Percentiles rank a stretch among this genome's conserved stretches.
Conservation (phyloP, 2,888 invertebrate species). For the Dysmachus trigonus region DNA sequence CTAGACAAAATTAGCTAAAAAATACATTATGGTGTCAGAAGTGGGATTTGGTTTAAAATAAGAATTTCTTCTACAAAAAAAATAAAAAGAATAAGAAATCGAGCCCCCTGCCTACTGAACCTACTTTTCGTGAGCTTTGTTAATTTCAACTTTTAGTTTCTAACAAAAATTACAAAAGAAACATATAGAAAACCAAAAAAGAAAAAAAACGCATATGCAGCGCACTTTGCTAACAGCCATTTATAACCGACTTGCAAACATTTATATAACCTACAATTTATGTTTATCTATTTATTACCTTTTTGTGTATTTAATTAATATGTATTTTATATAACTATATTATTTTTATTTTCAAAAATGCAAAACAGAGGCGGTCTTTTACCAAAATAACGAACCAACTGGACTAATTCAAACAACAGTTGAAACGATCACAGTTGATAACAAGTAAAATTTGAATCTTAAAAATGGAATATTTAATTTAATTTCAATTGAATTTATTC, state of each 20-base stretch:
- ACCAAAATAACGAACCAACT: conserved; percentile 69
- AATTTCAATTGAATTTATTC: neutral
- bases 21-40: neutral
- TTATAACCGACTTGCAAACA: no score
- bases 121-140: no score
- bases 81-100: no score
- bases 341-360: conserved; percentile 40
- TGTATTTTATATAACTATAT: neutral
- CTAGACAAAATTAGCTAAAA: no score
- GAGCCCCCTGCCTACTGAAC: no score
- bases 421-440: conserved; percentile 66
- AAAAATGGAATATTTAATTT: neutral
- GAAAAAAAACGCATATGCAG: no score
- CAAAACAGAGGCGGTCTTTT: conserved; percentile 69
- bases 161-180: no score
- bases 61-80: neutral
- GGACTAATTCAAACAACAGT: conserved; percentile 67
- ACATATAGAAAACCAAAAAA: no score
- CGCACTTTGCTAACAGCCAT: no score
- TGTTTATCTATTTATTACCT: neutral
- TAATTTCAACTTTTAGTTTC: neutral
- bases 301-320: neutral
- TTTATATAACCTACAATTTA: no score
- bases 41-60: neutral
- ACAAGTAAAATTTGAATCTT: conserved; percentile 52